Percentiles rank a stretch among this genome's conserved stretches.
Conservation (phyloP, 2,797 vertebrate species). For the Myripristis murdjan region DNA sequence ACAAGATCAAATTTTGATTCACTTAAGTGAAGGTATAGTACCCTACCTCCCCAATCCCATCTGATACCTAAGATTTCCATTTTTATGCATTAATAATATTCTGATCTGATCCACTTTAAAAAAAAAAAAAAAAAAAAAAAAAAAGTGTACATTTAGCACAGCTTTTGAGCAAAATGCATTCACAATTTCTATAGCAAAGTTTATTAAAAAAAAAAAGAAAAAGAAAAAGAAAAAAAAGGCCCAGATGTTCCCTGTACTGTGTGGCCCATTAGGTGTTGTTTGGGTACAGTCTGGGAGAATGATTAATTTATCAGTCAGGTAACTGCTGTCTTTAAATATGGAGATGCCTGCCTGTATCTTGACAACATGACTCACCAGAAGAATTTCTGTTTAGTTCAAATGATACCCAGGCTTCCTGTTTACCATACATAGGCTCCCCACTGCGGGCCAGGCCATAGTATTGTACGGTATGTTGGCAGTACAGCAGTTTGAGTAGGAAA, state of each 20-base stretch:
- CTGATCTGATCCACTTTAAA: slow-evolving; percentile 14
- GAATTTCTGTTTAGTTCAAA: slow-evolving; percentile 20
- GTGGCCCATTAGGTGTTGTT: slow-evolving; percentile 54
- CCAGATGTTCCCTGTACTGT: slow-evolving; percentile 34
- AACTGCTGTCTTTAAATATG: slow-evolving; percentile 58
- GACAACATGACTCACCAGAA: slow-evolving; percentile 27
- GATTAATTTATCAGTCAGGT: slow-evolving; percentile 64
- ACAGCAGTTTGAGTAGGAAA: neutral
- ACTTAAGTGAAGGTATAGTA: slow-evolving; percentile 3
- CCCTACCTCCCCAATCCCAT: slow-evolving; percentile 7
- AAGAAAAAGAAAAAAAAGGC: too few relatives aligned
- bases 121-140: too few relatives aligned
- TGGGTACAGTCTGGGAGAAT: slow-evolving; percentile 43
- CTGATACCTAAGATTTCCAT: slow-evolving; percentile 24
- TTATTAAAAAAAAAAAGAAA: too few relatives aligned
- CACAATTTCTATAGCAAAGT: slow-evolving; percentile 5
- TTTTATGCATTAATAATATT: slow-evolving; percentile 40
- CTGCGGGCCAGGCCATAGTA: too few relatives aligned
- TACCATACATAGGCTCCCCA: slow-evolving; percentile 6
- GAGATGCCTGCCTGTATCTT: slow-evolving; percentile 43
- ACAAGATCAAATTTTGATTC: too few relatives aligned
- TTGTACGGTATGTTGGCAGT: too few relatives aligned
- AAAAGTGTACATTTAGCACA: neutral
- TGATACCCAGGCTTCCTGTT: slow-evolving; percentile 15
- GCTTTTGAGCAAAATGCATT: slow-evolving; percentile 10